These are phyloP conservation scores for Drosophila austrosaltans DNA, from an alignment of 2,888 invertebrate genomes.

Conservation along the genomic window DNA sequence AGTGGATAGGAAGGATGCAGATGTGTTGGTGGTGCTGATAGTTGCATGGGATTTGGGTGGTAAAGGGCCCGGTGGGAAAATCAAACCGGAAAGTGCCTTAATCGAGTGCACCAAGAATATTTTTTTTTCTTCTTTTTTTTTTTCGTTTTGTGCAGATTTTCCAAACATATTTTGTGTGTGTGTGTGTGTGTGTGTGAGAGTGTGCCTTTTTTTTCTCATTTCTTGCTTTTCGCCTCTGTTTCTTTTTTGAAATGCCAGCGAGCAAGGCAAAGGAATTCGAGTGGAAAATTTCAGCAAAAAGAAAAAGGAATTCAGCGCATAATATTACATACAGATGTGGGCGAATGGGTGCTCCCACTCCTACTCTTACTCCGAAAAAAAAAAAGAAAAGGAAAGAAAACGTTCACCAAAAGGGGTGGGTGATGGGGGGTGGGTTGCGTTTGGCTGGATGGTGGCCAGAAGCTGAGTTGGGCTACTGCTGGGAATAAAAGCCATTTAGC, in stretches of 20 bases:
- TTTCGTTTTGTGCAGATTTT: slow-evolving; percentile 10
- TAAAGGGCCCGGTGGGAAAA: slow-evolving; percentile 6
- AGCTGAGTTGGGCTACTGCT: slow-evolving; percentile 9
- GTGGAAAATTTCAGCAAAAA: slow-evolving; percentile 63
- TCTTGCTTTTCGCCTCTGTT: slow-evolving; percentile 30
- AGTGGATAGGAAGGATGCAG: slow-evolving; percentile 11
- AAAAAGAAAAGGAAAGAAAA: slow-evolving; percentile 19
- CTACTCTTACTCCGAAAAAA: slow-evolving; percentile 16
- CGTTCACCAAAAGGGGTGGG: background rate
- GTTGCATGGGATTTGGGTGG: slow-evolving; percentile 1
- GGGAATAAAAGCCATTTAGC: slow-evolving; percentile 45
- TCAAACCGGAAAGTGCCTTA: slow-evolving; percentile 61
- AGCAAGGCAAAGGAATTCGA: slow-evolving; percentile 54
- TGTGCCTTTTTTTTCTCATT: slow-evolving; percentile 46
- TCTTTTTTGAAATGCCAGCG: slow-evolving; percentile 40
- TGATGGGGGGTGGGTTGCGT: background rate
- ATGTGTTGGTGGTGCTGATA: background rate
- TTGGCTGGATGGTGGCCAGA: background rate
- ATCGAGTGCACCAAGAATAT: slow-evolving; percentile 67
- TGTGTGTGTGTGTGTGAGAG: slow-evolving; percentile 42
- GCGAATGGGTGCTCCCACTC: background rate
- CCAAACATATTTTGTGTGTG: slow-evolving; percentile 45
- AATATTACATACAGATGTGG: slow-evolving; percentile 29
- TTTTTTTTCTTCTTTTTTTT: slow-evolving; percentile 1
- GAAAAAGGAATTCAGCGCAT: slow-evolving; percentile 47